phyloP scores from a whole-genome alignment of 1,140 invertebrate genomes.

The Pseudomyrmex gracilis region DNA sequence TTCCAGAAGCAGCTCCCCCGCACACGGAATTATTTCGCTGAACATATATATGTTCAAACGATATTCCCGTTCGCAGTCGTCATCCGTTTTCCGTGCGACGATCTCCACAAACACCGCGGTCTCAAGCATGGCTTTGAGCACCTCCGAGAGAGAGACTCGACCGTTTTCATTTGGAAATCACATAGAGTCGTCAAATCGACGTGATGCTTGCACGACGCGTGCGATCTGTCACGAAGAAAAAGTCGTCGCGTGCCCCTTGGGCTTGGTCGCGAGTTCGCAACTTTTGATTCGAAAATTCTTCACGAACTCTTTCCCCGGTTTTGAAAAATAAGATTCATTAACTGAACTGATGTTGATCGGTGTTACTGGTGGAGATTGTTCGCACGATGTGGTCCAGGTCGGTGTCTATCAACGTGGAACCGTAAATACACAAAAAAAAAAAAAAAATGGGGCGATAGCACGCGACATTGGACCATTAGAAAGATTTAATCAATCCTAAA shows the following conservation, averaged over 20 bases:
- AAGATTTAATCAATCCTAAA: background rate
- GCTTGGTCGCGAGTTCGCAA: background rate
- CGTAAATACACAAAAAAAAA: too few species aligned
- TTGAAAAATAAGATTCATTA: background rate
- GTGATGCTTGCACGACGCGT: too few species aligned
- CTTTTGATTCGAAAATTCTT: background rate
- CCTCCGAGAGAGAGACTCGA: too few species aligned
- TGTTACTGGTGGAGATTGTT: background rate
- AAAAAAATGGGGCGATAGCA: background rate
- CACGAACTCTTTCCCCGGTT: background rate
- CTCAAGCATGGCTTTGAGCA: background rate
- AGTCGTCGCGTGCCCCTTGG: too few species aligned
- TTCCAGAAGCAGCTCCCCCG: background rate
- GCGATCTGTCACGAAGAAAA: too few species aligned
- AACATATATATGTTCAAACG: background rate
- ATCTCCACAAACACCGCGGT: background rate
- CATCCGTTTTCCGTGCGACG: slow-evolving; percentile 5
- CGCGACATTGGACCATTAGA: background rate
- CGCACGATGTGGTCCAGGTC: background rate
- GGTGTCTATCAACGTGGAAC: background rate
- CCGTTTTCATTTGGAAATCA: too few species aligned
- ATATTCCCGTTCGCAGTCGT: slow-evolving; percentile 39
- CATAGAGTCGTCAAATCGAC: too few species aligned
- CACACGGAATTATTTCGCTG: background rate
- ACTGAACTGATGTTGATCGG: background rate